Base-by-base conservation (phyloP, 2,113 vertebrate species). In the Cyanistes caeruleus region DNA sequence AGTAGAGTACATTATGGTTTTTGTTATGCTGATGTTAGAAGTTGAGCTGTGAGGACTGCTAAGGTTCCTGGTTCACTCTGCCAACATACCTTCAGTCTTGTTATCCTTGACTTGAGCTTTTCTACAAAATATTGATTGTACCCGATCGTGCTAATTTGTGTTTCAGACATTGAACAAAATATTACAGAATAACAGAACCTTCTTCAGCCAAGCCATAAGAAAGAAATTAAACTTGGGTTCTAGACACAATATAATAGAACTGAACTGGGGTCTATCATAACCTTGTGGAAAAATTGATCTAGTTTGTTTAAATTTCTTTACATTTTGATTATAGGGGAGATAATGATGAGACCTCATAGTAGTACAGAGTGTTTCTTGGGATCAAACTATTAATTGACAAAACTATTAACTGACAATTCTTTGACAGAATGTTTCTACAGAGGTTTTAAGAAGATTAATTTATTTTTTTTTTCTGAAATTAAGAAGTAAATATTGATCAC, bases 71-170 rank as follows among this genome's bases (percentile, higher is more conserved):
- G 41, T 80, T 86, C 55, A 63, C 70, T 86, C 51, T 65, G 43
- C 72, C 79, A 83, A 41, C 37, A 76, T 25, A 73, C 22, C 67
- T 85, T 83, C 70, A 65, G 43, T 69, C 76, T 93, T 77, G 59
- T 73, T 93, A 92, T 93, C 75, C 68, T 92, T 90, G 75, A 78
- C 94, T 92, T 76, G 68, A 80, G 72, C 83, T 94, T 95, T 77
- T 59, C 88, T 96, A 94, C 75, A 84, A 83, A 65, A 37, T 95
- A 91, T 77, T 93, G 90, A 95, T 82, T 88, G 55, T 51, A 46
- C 35, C 37, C 39, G 46, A 25, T 67, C 68, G 90, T n/a, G 43
- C 30, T 94, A 84, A 94, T 95, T 88, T 86, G 78, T 70, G 43
- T 83, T 88, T 79, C 83, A 90, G 88, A 88, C 88, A 84, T 85